Percentiles rank a stretch among this genome's conserved stretches.
phyloP scores from a whole-genome alignment of 2,113 vertebrate species.

The Cinclus mexicanus region DNA sequence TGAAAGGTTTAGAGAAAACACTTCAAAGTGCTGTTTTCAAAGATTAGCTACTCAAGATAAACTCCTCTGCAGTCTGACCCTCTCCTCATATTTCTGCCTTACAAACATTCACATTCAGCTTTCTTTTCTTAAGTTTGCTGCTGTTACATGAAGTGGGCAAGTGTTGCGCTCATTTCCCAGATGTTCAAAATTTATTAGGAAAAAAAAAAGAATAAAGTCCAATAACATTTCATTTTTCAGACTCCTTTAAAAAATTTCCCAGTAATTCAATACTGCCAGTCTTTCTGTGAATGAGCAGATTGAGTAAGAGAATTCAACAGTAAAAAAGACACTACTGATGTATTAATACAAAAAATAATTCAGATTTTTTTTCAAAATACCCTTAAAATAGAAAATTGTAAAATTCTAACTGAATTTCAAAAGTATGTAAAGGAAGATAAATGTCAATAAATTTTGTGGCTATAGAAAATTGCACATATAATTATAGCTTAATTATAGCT shows the following conservation, averaged over 20 bases:
- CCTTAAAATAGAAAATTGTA: not conserved
- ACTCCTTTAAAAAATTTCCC: not conserved
- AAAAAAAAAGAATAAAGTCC: not conserved
- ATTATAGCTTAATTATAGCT: not conserved
- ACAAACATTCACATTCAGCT: not conserved
- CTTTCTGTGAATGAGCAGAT: not conserved
- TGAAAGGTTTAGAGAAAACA: slow-evolving; percentile 51
- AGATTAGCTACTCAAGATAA: slow-evolving; percentile 43
- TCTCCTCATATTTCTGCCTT: not conserved
- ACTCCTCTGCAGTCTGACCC: not conserved
- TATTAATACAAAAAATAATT: not conserved
- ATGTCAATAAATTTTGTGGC: not conserved
- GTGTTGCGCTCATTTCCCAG: not conserved
- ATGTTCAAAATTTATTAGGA: not conserved
- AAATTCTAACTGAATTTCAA: not conserved
- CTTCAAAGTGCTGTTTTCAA: slow-evolving; percentile 57
- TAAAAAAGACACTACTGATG: not conserved
- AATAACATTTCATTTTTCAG: not conserved
- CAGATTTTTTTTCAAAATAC: not conserved
- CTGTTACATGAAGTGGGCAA: not conserved
- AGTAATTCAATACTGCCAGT: not conserved
- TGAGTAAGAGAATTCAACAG: not conserved
- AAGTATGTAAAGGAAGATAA: not conserved
- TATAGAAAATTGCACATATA: not conserved
- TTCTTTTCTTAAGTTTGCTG: not conserved